Percentiles rank a stretch among this genome's conserved stretches.
These are phyloP conservation scores for Pristiophorus japonicus DNA, from an alignment of 2,113 vertebrate genomes.

Conservation along the genomic window DNA sequence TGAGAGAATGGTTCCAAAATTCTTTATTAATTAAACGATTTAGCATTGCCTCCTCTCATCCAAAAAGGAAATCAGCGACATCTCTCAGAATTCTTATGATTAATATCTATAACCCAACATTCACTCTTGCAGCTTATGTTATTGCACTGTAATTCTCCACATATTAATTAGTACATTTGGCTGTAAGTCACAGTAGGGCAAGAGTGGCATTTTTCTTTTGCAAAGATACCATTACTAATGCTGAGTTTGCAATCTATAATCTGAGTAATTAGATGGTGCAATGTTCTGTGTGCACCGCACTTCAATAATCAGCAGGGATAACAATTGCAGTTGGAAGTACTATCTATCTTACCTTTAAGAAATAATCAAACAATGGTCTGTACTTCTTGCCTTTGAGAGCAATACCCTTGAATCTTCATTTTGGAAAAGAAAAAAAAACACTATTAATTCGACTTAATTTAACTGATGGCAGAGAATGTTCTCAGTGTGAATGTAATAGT, in stretches of 20 bases:
- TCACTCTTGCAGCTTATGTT: neutral
- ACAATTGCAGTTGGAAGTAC: neutral
- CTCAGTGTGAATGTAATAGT: neutral
- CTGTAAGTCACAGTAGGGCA: neutral
- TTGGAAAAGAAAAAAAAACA: slow-evolving; percentile 40
- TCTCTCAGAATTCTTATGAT: neutral
- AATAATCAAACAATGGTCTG: slow-evolving; percentile 86
- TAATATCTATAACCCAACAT: neutral
- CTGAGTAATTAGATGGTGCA: neutral
- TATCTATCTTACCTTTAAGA: slow-evolving; percentile 68
- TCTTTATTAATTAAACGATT: neutral
- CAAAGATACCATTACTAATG: neutral
- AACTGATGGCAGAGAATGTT: neutral
- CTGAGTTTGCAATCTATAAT: neutral
- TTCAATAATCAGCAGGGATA: neutral
- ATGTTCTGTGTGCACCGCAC: neutral
- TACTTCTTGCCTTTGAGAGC: slow-evolving; percentile 85
- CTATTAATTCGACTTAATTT: neutral
- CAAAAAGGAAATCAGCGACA: neutral
- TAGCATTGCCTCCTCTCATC: neutral
- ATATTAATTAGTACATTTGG: neutral
- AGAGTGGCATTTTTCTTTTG: neutral
- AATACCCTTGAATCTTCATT: slow-evolving; percentile 77
- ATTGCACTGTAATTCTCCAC: neutral
- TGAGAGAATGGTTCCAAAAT: neutral